phyloP scores from a whole-genome alignment of 2,113 vertebrate species.

The Pollimyrus isidori region DNA sequence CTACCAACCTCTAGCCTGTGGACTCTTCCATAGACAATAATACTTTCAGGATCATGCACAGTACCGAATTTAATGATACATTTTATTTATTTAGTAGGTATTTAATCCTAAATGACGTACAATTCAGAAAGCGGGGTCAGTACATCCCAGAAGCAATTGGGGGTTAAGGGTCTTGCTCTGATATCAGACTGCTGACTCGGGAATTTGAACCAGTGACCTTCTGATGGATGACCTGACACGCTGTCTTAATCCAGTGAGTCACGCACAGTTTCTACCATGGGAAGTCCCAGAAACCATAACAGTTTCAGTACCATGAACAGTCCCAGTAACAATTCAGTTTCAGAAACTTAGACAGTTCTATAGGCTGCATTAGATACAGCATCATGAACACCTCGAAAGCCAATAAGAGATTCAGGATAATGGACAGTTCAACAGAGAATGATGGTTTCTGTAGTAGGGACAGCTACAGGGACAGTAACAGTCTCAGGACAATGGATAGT shows the following conservation, averaged over 20 bases:
- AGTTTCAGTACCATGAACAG: neutral
- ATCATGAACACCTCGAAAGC: neutral
- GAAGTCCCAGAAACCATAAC: neutral
- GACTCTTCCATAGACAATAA: neutral
- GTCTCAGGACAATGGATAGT: neutral
- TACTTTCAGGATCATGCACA: neutral
- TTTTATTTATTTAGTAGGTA: neutral
- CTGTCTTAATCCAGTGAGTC: neutral
- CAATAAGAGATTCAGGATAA: neutral
- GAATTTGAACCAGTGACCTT: neutral
- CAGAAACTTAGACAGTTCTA: neutral
- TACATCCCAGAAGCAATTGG: neutral
- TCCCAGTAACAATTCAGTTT: neutral
- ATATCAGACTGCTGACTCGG: neutral
- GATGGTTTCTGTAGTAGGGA: neutral
- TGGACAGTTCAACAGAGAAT: neutral
- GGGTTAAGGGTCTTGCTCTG: neutral
- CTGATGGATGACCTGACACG: neutral
- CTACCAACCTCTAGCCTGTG: neutral
- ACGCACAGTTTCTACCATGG: neutral
- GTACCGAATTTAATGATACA: neutral
- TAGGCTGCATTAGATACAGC: neutral
- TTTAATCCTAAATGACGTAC: neutral
- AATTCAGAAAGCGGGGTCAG: neutral
- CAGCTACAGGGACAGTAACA: neutral